Percentiles rank a stretch among this genome's conserved stretches.
phyloP scores from a whole-genome alignment of 2,113 vertebrate genomes.

The Hippopotamus amphibius region DNA sequence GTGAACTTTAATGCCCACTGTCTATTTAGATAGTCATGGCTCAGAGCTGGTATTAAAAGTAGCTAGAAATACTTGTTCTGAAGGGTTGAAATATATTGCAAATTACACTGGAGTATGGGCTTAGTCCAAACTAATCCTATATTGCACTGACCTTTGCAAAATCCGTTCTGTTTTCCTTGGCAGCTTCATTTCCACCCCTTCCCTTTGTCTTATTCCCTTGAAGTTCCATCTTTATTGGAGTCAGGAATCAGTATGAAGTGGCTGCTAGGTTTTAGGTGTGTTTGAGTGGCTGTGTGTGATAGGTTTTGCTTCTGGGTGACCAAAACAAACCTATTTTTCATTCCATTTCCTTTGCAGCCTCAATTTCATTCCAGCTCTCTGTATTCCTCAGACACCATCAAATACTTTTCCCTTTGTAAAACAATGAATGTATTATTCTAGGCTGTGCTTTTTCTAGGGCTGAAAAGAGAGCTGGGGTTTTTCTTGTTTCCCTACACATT shows the following conservation, averaged over 20 bases:
- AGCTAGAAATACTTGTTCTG: constrained; percentile 85
- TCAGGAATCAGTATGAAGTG: constrained; percentile 78
- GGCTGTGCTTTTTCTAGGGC: constrained; percentile 68
- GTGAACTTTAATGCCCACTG: constrained; percentile 87
- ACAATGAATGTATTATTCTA: constrained; percentile 86
- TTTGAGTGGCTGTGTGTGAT: constrained; percentile 48
- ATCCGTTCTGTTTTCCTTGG: constrained; percentile 85
- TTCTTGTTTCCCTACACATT: constrained; percentile 66
- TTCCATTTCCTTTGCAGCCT: constrained; percentile 84
- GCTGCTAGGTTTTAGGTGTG: constrained; percentile 75
- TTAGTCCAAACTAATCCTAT: constrained; percentile 85
- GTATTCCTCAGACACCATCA: constrained; percentile 83
- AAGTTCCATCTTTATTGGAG: constrained; percentile 83
- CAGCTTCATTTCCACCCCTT: constrained; percentile 85
- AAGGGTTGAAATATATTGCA: constrained; percentile 87
- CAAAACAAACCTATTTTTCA: constrained; percentile 84
- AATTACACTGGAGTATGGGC: constrained; percentile 83
- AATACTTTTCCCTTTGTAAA: constrained; percentile 83
- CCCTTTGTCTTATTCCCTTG: constrained; percentile 80
- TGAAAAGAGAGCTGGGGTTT: constrained; percentile 58
- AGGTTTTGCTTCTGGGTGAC: constrained; percentile 63
- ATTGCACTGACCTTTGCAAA: constrained; percentile 85
- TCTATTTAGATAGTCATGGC: constrained; percentile 87
- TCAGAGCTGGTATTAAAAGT: constrained; percentile 86
- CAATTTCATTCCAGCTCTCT: constrained; percentile 84